Evolutionary conservation across 2,113 vertebrate species (phyloP).

Genomic region (Peromyscus leucopus): DNA sequence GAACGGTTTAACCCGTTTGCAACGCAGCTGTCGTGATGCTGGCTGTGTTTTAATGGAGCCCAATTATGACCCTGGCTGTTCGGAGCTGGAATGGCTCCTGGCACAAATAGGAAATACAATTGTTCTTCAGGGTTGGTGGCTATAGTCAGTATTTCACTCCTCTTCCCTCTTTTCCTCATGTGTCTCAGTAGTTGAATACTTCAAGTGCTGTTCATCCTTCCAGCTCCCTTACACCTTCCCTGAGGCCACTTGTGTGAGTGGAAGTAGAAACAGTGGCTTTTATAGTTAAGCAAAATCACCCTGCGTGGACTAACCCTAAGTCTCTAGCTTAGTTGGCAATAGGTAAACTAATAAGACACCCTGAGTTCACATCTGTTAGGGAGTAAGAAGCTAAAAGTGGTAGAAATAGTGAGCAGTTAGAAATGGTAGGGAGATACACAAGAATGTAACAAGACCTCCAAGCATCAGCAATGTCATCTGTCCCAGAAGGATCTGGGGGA

Average conservation of each 20-base stretch:
- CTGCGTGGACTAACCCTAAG: too few species aligned
- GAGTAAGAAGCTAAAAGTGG: neutral
- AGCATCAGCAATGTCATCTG: neutral
- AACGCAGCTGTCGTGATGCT: neutral
- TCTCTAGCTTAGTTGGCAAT: neutral
- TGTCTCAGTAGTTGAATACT: slow-evolving; percentile 10
- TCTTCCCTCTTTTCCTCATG: neutral
- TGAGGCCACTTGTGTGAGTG: neutral
- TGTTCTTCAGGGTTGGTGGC: neutral
- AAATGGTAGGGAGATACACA: neutral
- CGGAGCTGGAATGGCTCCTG: neutral
- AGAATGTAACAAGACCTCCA: slow-evolving; percentile 6
- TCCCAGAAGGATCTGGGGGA: neutral
- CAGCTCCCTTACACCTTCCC: neutral
- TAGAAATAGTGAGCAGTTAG: neutral
- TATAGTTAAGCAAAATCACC: neutral
- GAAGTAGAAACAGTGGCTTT: slow-evolving; percentile 5
- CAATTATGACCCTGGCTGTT: neutral
- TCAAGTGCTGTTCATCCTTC: neutral
- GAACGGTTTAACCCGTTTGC: neutral
- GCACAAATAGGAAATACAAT: neutral
- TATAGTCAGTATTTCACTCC: neutral
- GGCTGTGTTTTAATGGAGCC: neutral
- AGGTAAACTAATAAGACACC: neutral
- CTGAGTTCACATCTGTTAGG: neutral